A percentile compares a stretch with the other conserved stretches of the same genome.
These are phyloP conservation scores for Spea bombifrons DNA, from an alignment of 2,113 vertebrate species.

Conservation along the genomic window DNA sequence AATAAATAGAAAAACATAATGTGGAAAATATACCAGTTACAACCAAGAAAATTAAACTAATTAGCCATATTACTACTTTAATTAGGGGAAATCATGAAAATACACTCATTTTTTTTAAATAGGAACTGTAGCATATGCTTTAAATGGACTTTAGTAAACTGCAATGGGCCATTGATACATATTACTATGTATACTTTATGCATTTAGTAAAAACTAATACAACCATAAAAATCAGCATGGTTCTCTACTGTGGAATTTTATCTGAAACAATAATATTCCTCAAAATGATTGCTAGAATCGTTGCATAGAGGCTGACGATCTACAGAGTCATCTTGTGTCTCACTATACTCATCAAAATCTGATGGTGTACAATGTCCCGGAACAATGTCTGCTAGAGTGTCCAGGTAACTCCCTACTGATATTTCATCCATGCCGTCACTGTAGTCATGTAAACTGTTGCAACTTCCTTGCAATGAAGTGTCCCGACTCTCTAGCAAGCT, in stretches of 20 bases:
- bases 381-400: constrained; percentile 87
- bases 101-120: too few relatives aligned
- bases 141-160: too few relatives aligned
- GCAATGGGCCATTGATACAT: too few relatives aligned
- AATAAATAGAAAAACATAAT: too few relatives aligned
- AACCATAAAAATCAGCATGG: background rate
- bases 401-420: constrained; percentile 93
- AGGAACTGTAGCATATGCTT: too few relatives aligned
- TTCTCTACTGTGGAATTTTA: constrained; percentile 60
- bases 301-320: constrained; percentile 68
- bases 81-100: too few relatives aligned
- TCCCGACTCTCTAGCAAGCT: constrained; percentile 89
- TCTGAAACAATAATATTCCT: constrained; percentile 94
- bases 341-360: constrained; percentile 77
- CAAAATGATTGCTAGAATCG: constrained; percentile 74
- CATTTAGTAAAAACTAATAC: background rate
- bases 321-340: constrained; percentile 69
- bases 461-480: constrained; percentile 78
- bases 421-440: constrained; percentile 85
- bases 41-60: too few relatives aligned
- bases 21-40: too few relatives aligned
- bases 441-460: constrained; percentile 78
- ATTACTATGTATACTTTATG: background rate
- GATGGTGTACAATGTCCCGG: constrained; percentile 78
- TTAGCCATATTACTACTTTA: too few relatives aligned